A percentile compares a stretch with the other conserved stretches of the same genome.
Evolutionary conservation across 2,797 vertebrate genomes (phyloP).

Genomic region (Sebastolobus alascanus): DNA sequence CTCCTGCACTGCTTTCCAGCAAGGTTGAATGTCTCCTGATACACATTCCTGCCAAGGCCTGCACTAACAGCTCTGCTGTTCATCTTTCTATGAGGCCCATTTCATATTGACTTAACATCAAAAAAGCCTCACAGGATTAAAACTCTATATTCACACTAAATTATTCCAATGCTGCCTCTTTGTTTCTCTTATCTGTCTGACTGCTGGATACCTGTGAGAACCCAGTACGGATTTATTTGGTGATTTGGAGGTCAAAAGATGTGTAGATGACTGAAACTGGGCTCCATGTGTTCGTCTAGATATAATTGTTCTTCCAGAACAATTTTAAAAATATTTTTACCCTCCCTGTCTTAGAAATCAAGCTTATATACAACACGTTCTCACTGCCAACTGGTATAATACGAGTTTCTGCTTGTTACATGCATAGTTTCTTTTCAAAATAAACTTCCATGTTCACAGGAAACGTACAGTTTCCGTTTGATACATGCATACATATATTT

Average conservation of each 20-base stretch:
- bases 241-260: neutral
- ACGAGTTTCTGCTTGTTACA: no score
- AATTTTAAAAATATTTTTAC: no score
- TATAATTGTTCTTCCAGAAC: no score
- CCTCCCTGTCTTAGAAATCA: no score
- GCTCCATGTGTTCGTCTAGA: neutral
- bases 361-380: no score
- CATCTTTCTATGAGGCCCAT: neutral
- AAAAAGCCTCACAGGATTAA: neutral
- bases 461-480: no score
- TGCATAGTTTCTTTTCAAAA: no score
- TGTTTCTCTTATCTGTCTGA: neutral
- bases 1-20: neutral
- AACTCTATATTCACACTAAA: no score
- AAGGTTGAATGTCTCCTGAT: conserved; percentile 5
- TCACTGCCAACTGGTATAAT: no score
- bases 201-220: neutral
- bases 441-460: no score
- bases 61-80: neutral
- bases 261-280: neutral
- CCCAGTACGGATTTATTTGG: neutral
- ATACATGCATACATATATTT: no score
- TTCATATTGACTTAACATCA: conserved; percentile 1
- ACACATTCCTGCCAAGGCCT: neutral
- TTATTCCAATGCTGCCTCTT: neutral